Evolutionary conservation across 1,140 invertebrate species (phyloP).

Genomic region (Drosophila kikkawai): DNA sequence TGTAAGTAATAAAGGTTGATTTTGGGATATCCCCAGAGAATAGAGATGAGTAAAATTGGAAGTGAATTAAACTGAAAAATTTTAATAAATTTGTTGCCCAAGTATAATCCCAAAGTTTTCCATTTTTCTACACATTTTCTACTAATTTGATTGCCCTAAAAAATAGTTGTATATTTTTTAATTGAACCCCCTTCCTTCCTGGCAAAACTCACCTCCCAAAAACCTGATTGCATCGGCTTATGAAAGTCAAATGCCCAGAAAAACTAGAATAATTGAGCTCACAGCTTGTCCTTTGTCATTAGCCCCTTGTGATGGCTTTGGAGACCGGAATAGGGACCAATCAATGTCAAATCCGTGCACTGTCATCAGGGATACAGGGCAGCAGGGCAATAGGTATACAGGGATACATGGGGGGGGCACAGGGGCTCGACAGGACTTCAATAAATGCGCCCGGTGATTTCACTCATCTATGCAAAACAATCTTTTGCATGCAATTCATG

Average conservation of each 20-base stretch:
- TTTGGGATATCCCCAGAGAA: neutral
- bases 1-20: neutral
- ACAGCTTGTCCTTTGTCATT: conserved; percentile 34
- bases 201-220: neutral
- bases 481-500: conserved; percentile 44
- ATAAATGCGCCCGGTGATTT: conserved; percentile 48
- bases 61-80: neutral
- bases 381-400: neutral
- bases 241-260: conserved; percentile 11
- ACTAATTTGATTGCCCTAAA: neutral
- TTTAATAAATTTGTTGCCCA: neutral
- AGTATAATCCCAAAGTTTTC: no score
- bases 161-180: no score
- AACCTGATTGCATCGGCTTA: conserved; percentile 7
- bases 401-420: neutral
- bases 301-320: conserved; percentile 7
- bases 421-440: conserved; percentile 2
- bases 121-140: no score
- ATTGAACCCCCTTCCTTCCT: neutral
- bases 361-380: conserved; percentile 12
- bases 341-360: conserved; percentile 32
- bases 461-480: conserved; percentile 54
- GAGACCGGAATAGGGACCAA: conserved; percentile 16
- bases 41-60: neutral
- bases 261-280: conserved; percentile 33